Evolutionary conservation across 1,140 invertebrate genomes (phyloP).

Genomic region (Acromyrmex heyeri): DNA sequence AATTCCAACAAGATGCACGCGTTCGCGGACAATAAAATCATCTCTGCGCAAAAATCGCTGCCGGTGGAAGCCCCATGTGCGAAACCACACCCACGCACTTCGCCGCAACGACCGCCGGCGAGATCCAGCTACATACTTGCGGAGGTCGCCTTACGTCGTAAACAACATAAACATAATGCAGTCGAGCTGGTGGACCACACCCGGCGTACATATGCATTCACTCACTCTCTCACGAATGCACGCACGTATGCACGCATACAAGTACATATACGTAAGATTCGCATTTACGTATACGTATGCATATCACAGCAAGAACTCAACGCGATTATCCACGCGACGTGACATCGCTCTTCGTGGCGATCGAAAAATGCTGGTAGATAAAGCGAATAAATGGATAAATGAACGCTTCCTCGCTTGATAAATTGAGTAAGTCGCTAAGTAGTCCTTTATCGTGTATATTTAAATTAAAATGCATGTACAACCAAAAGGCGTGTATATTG

Average conservation of each 20-base stretch:
- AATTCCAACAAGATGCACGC: slow-evolving; percentile 70
- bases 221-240: neutral
- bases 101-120: slow-evolving; percentile 9
- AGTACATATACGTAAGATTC: neutral
- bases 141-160: slow-evolving; percentile 78
- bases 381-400: slow-evolving; percentile 29
- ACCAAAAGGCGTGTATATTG: slow-evolving; percentile 48
- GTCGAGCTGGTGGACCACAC: slow-evolving; percentile 73
- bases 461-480: slow-evolving; percentile 58
- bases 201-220: slow-evolving; percentile 60
- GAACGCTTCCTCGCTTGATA: slow-evolving; percentile 44
- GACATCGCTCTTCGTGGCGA: slow-evolving; percentile 38
- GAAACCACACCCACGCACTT: slow-evolving; percentile 72
- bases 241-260: neutral
- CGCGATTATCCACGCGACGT: slow-evolving; percentile 4
- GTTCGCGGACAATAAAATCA: slow-evolving; percentile 69
- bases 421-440: slow-evolving; percentile 53
- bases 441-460: slow-evolving; percentile 54
- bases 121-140: slow-evolving; percentile 78
- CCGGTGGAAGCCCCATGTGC: slow-evolving; percentile 34
- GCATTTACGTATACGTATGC: neutral
- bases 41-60: slow-evolving; percentile 60
- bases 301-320: slow-evolving; percentile 28
- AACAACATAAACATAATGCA: slow-evolving; percentile 78
- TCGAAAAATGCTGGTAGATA: slow-evolving; percentile 37